Evolutionary conservation across 2,113 vertebrate genomes (phyloP), one percentile per base, ranked within the genome.

Genomic region (Alligator mississippiensis): DNA sequence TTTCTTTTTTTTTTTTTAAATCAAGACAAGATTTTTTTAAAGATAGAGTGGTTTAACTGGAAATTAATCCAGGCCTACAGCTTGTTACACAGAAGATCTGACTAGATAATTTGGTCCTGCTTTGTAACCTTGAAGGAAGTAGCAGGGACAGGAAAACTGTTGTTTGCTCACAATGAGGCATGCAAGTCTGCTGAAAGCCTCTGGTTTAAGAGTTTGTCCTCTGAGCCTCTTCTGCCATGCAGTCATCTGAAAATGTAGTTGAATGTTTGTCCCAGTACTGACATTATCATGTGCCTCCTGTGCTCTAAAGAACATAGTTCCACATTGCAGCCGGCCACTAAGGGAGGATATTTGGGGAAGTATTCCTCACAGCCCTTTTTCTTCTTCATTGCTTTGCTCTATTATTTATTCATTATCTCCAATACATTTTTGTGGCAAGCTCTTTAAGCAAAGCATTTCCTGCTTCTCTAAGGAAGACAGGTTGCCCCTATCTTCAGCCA

Each of bases 81-180:
- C 80, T 62, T 82, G 68, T 66, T 47, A 38, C 0, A 2, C 30
- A 34, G 90, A n/a, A 82, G 64, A 57, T 90, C 16, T 24, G 34
- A 7, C n/a, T n/a, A 5, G 2, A 3, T 76, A 4, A 0, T 74
- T 24, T 38, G 9, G 2, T 68, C 75, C 62, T 1, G 1, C 30
- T 90, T 68, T 0, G 0, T 76, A 72, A 38, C 0, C 12, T 0
- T 0, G 2, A 60, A 62, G 76, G 5, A 77, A n/a, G 6, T 47
- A 83, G 18, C 8, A 9, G 34, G 66, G 90, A 79, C 77, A 80
- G 63, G 85, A 66, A 79, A 90, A 19, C 30, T 3, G 18, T 62
- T 90, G 79, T 79, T 54, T 90, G 34, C 88, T 90, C 30, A 16
- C 21, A 16, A 47, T 47, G 59, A 90, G 70, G 9, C 60, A 61